Base-by-base conservation (phyloP, 2,113 vertebrate genomes). In the Baryphthengus martii region DNA sequence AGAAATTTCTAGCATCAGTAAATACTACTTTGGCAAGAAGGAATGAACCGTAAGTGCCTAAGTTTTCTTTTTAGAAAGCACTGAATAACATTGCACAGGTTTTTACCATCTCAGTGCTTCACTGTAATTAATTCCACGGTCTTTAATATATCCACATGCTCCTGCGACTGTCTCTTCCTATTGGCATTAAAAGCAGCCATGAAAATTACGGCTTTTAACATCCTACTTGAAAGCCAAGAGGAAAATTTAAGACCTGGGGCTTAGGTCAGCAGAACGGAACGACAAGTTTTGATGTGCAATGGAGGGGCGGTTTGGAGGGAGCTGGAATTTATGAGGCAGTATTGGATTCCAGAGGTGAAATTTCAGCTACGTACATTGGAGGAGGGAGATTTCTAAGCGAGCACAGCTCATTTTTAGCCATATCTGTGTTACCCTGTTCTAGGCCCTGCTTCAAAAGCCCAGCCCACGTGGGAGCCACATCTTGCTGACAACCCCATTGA, bases 311-410 rank as follows among this genome's bases (percentile, higher is more conserved):
- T 82, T 50, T 37, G 40, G 31, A 85, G n/a, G 16, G 26, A 75
- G 9, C 14, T 88, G 66, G 24, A 88, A 85, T 87, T 91, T 56
- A 71, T 87, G 45, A 28, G 52, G 18, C 29, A 24, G 53, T 68
- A 58, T 83, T 87, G 39, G 70, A 75, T 94, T 89, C 70, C 73
- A 93, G 56, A 81, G 87, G 42, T 93, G 90, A 89, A 87, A 89
- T 81, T 91, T 81, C 84, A 96, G 45, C 89, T 93, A 3, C 0
- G 1, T n/a, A 45, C 20, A 7, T 6, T 50, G 35, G 2, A 7
- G 47, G 24, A 78, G 14, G 39, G 47, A 87, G 55, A 56, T 81
- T 77, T 55, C 50, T 50, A 62, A 62, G 21, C 16, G 86, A 90
- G 83, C 37, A 31, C 21, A 50, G 62, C 28, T 24, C 31, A 58